Base-by-base conservation (phyloP, 1,140 invertebrate genomes). In the Drosophila ercepeae region DNA sequence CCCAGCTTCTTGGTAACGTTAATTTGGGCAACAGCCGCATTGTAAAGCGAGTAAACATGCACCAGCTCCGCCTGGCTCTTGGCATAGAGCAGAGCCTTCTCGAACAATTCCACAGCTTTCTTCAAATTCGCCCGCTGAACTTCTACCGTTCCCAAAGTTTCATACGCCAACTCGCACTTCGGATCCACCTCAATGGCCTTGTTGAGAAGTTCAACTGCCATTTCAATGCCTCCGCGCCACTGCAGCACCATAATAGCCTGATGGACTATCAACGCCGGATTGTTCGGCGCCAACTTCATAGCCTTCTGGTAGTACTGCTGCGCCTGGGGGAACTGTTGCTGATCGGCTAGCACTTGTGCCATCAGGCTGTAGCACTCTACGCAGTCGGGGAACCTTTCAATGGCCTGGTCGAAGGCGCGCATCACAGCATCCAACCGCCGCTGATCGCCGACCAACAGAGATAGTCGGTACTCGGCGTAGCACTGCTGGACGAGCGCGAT, bases 151-250 rank as follows among this genome's bases (percentile, higher is more conserved):
- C 96, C 98, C 46, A 99, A 92, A 21, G 97, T 98, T 93, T 99
- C 98, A 92, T 97, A 98, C 9, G 96, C 98, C 93, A 98, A 96
- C 92, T 97, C 96, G 93, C 97, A 98, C 91, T 96, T 97, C 19
- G 96, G 94, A 93, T 99, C 98, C 63, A 97, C 92, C 86, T 96
- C 94, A 57, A 99, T 94, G 2, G 97, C 97, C 92, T 96, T 94
- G 36, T 95, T 94, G 27, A 99, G 96, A 27, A 96, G 93, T 59
- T 95, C 92, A 0, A 97, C 93, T 25, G 96, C 95, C 81, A 95
- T 94, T n/a, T 96, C 94, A 44, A 97, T 93, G 91, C 98, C 93
- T 89, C 95, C 94, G 90, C 94, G 94, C 94, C 96, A 97, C 86
- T 98, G 96, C 39, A 98, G 91, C 58, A 95, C 92, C 67, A 98